phyloP scores from a whole-genome alignment of 2,797 vertebrate genomes.

The Gouania willdenowi region DNA sequence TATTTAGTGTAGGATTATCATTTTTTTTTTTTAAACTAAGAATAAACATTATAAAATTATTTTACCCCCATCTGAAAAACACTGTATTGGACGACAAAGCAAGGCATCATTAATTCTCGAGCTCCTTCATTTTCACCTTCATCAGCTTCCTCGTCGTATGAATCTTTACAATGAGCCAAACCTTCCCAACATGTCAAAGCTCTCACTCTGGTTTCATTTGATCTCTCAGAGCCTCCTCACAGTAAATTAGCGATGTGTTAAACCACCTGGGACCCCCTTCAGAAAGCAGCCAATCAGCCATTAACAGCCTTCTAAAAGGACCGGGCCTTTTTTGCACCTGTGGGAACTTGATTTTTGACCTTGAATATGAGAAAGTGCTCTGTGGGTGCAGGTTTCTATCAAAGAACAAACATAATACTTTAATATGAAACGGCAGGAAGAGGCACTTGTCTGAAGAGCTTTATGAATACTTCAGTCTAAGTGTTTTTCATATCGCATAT shows the following conservation, averaged over 20 bases:
- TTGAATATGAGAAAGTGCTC: conserved; percentile 34
- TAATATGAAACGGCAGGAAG: conserved; percentile 17
- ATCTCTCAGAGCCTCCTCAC: conserved; percentile 48
- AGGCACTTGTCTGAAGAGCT: conserved; percentile 8
- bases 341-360: conserved; percentile 40
- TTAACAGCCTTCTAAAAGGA: conserved; percentile 59
- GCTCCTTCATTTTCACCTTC: not conserved
- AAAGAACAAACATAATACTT: conserved; percentile 16
- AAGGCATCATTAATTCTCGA: no score
- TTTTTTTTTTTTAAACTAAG: no score
- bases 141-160: not conserved
- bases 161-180: conserved; percentile 8
- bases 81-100: no score
- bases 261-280: conserved; percentile 72
- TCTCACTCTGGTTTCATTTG: conserved; percentile 33
- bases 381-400: conserved; percentile 41
- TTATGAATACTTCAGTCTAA: conserved; percentile 5
- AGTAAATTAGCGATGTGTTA: conserved; percentile 64
- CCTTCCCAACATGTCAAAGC: conserved; percentile 3
- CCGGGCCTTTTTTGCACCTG: conserved; percentile 38
- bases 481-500: no score
- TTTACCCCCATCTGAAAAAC: no score
- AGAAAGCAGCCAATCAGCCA: conserved; percentile 50
- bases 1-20: no score
- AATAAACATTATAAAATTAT: no score